These are phyloP conservation scores for Aplochiton taeniatus DNA, from an alignment of 2,797 vertebrate species.

Conservation along the genomic window DNA sequence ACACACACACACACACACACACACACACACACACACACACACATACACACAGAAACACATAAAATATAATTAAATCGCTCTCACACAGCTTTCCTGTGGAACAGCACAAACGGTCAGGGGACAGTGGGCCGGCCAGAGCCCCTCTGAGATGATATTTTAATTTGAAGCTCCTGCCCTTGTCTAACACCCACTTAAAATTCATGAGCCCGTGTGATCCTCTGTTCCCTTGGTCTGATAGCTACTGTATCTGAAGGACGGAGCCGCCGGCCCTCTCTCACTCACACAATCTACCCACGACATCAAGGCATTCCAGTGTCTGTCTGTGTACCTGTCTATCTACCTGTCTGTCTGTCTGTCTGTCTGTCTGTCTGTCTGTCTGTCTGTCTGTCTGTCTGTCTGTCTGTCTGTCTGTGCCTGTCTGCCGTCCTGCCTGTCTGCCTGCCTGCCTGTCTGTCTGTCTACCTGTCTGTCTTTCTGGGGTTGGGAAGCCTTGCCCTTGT, in stretches of 20 bases:
- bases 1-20: no score
- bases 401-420: no score
- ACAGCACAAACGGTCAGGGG: conserved; percentile 17
- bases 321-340: no score
- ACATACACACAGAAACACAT: no score
- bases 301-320: not conserved
- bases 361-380: no score
- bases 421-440: no score
- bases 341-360: no score
- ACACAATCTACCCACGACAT: conserved; percentile 15
- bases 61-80: no score
- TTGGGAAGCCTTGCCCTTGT: conserved; percentile 16
- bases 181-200: conserved; percentile 53
- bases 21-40: no score
- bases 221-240: conserved; percentile 27
- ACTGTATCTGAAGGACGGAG: conserved; percentile 47
- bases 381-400: not conserved
- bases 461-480: not conserved
- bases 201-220: conserved; percentile 42
- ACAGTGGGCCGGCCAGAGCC: conserved; percentile 9
- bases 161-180: conserved; percentile 45
- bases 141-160: conserved; percentile 44
- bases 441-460: no score
- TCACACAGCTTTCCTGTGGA: conserved; percentile 7
- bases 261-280: conserved; percentile 16